These are phyloP conservation scores for Ciconia nigra DNA, from an alignment of 2,797 vertebrate genomes.

Conservation along the genomic window DNA sequence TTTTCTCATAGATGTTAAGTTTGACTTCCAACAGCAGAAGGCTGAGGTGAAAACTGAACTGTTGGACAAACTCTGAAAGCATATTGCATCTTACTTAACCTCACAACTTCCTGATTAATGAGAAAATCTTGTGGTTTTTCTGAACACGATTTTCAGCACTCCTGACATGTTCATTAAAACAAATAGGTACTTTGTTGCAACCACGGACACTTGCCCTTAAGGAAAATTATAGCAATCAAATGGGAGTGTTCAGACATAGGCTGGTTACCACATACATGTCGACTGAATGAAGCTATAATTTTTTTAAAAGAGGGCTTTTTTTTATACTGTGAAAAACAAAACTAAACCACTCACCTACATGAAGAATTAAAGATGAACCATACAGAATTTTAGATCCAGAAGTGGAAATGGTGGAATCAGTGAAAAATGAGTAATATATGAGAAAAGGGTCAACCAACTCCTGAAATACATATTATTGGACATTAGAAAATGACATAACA, in stretches of 20 bases:
- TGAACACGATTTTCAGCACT: rapidly evolving
- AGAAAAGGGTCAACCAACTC: background rate
- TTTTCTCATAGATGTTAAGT: background rate
- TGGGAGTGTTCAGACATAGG: background rate
- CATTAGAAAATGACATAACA: background rate
- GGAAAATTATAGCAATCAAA: background rate
- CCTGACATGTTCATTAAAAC: background rate
- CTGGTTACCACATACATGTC: background rate
- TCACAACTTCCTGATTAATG: background rate
- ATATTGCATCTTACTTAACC: background rate
- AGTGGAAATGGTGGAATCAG: background rate
- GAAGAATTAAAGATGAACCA: background rate
- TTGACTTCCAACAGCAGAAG: background rate
- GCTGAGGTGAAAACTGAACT: background rate
- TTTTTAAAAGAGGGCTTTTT: rapidly evolving
- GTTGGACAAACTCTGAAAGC: background rate
- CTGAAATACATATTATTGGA: background rate
- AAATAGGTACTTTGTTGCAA: background rate
- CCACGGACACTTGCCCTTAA: background rate
- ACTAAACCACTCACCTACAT: background rate
- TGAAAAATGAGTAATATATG: background rate
- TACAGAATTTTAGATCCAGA: background rate
- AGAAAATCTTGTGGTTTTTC: background rate
- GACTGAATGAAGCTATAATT: background rate
- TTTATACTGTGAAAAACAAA: background rate